A percentile compares a stretch with the other conserved stretches of the same genome.
These are phyloP conservation scores for Anoplolepis gracilipes DNA, from an alignment of 1,140 invertebrate species.

Conservation along the genomic window DNA sequence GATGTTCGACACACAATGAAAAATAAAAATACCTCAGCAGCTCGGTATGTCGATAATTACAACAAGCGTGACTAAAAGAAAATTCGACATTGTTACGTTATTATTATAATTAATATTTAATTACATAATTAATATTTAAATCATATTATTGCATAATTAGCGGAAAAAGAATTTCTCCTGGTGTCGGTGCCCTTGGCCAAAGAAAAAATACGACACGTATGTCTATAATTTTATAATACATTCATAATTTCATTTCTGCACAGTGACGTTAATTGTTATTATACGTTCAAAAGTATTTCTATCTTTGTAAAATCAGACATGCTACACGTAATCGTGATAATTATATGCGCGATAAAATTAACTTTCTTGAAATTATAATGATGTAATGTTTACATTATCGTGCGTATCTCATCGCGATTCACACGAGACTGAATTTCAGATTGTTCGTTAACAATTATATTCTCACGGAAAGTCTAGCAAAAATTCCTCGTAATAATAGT, in stretches of 20 bases:
- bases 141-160: background rate
- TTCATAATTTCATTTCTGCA: background rate
- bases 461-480: background rate
- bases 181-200: background rate
- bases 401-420: background rate
- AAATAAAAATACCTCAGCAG: background rate
- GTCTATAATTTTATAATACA: background rate
- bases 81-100: background rate
- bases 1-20: background rate
- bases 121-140: too few relatives aligned
- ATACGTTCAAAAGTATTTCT: background rate
- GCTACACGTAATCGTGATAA: background rate
- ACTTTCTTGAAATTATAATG: conserved; percentile 9
- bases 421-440: background rate
- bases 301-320: background rate
- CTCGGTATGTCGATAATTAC: background rate
- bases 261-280: background rate
- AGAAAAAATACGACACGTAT: background rate
- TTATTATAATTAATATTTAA: background rate
- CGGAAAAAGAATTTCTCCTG: background rate
- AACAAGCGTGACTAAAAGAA: too few relatives aligned
- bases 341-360: background rate
- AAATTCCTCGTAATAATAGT: background rate
- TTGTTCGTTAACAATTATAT: background rate
- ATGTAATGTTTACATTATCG: background rate